Conservation (phyloP, 2,888 invertebrate species). For the Epirrita christyi region DNA sequence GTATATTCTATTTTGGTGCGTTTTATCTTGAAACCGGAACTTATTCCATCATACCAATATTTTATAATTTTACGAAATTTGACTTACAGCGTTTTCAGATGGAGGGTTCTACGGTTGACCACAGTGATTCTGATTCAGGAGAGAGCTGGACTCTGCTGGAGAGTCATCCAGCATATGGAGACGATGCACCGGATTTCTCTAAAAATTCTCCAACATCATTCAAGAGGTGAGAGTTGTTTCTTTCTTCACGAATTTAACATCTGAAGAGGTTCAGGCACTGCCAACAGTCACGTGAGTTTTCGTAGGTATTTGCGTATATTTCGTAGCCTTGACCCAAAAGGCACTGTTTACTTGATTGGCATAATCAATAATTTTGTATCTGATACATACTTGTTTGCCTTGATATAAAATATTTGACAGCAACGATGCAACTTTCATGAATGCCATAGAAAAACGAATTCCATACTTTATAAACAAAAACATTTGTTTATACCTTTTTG, state of each 20-base stretch:
- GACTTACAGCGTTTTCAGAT: slow-evolving; percentile 50
- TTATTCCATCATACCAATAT: neutral
- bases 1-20: slow-evolving; percentile 11
- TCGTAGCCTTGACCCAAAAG: slow-evolving; percentile 35
- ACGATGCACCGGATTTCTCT: slow-evolving; percentile 56
- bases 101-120: slow-evolving; percentile 68
- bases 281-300: neutral
- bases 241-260: neutral
- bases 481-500: no score
- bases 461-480: no score
- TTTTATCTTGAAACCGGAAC: neutral
- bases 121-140: slow-evolving; percentile 81
- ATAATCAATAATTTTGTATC: slow-evolving; percentile 10
- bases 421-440: no score
- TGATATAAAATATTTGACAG: neutral
- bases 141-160: slow-evolving; percentile 81
- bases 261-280: neutral
- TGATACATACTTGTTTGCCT: neutral
- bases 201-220: slow-evolving; percentile 43
- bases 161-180: slow-evolving; percentile 52
- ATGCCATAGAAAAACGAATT: no score
- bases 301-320: slow-evolving; percentile 8
- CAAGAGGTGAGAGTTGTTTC: slow-evolving; percentile 50
- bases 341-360: slow-evolving; percentile 5
- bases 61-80: neutral